A percentile compares a stretch with the other conserved stretches of the same genome.
Conservation (phyloP, 2,888 invertebrate genomes). For the Gryllus longicercus region DNA sequence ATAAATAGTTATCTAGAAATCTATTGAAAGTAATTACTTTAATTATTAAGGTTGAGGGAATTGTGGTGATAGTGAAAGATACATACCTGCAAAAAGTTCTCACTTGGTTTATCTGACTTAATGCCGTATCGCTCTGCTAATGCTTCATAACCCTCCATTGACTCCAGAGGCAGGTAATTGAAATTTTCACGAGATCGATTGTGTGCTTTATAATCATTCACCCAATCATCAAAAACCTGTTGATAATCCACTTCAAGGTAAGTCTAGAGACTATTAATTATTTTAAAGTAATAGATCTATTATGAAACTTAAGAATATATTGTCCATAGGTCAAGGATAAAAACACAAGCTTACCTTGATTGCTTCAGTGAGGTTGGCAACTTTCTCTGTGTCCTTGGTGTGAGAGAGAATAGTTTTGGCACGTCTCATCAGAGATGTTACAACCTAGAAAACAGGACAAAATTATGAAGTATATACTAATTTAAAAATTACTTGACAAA, state of each 20-base stretch:
- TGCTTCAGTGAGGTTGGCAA: conserved; percentile 70
- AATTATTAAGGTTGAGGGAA: not conserved
- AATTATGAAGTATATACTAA: not conserved
- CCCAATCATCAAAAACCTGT: conserved; percentile 63
- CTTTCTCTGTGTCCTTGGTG: conserved; percentile 71
- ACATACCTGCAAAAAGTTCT: conserved; percentile 26
- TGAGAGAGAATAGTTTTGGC: conserved; percentile 48
- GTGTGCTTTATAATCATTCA: conserved; percentile 67
- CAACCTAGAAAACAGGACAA: not conserved
- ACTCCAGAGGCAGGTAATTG: conserved; percentile 61
- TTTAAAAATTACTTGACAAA: too few species aligned
- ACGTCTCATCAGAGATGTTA: not conserved
- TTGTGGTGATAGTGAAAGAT: not conserved
- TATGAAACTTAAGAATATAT: too few species aligned
- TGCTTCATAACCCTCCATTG: conserved; percentile 55
- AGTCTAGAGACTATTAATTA: too few species aligned
- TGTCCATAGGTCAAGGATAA: too few species aligned
- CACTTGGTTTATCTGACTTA: conserved; percentile 46
- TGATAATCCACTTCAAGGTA: too few species aligned
- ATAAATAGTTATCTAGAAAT: too few species aligned
- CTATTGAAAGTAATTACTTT: too few species aligned
- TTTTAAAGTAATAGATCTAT: too few species aligned
- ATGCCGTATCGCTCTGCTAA: conserved; percentile 54
- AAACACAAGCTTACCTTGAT: conserved; percentile 46
- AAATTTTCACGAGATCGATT: conserved; percentile 67